Evolutionary conservation across 2,797 vertebrate genomes (phyloP), one percentile per base, ranked within the genome.

Genomic region (Fistularia commersonii): DNA sequence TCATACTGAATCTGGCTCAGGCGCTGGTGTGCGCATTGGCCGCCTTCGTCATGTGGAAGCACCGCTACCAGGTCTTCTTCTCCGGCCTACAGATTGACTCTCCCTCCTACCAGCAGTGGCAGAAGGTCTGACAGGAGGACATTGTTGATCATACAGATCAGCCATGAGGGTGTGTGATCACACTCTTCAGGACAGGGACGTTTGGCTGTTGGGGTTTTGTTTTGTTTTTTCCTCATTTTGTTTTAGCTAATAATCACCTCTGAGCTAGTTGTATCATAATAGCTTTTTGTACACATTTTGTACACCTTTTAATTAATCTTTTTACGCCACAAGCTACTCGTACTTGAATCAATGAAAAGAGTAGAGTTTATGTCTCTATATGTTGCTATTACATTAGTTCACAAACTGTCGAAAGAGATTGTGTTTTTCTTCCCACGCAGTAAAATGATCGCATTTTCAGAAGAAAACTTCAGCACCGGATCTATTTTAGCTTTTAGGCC

Each of bases 1-100:
- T 97, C 52, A 62, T 88, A 40, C 89, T 99, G 51, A 99, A 99
- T 76, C 66, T 94, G 81, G 59, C 69, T 7, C 86, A 94, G 7
- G 91, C 93, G 0, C 57, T 96, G 0, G 86, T 96, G 70, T 97
- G 95, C 14, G 84, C 93, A 8, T 8, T 66, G 0, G 92, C 87
- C 0, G 92, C 93, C 72, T 99, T 96, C 7, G 73, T 98, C 75
- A 93, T 99, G 93, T 99, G 97, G 97, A 97, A 95, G 71, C 90
- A 96, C 69, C 92, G 94, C 13, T 98, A 99, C 77, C 96, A 99
- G 85, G 92, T 96, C 56, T 98, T 99, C 69, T 98, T 94, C 0
- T 89, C 90, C 8, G 97, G 96, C 0, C 69, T 88, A 37, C 88
- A 93, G 76, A 86, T 91, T 3, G 66, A 74, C 40, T 72, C 80